Evolutionary conservation across 2,113 vertebrate genomes (phyloP).

Genomic region (Nothoprocta pentlandii): DNA sequence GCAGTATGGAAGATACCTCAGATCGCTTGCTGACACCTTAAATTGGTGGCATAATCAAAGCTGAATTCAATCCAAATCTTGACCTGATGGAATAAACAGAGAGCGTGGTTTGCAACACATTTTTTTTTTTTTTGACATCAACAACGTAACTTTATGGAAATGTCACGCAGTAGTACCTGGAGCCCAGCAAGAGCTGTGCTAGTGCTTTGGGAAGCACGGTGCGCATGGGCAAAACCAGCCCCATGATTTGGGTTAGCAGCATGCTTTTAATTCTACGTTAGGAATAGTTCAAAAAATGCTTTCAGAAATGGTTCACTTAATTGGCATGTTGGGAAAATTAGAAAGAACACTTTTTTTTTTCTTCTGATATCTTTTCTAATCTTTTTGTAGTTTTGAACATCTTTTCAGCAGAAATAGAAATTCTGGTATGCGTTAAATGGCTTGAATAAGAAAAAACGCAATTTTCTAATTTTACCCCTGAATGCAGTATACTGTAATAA

Average conservation of each 20-base stretch:
- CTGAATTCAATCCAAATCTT: not conserved
- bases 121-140: not conserved
- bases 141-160: not conserved
- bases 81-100: not conserved
- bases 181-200: accelerated
- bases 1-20: not conserved
- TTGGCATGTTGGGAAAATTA: not conserved
- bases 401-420: not conserved
- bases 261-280: accelerated
- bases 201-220: not conserved
- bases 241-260: accelerated
- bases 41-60: slow-evolving; percentile 18
- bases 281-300: not conserved
- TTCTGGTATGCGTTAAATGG: not conserved
- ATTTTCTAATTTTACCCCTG: not conserved
- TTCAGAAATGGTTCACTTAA: not conserved
- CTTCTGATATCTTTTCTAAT: not conserved
- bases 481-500: not conserved
- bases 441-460: not conserved
- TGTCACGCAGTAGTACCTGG: not conserved
- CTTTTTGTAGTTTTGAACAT: not conserved
- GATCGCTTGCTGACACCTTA: not conserved
- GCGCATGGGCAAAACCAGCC: not conserved
- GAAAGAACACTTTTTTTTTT: not conserved
- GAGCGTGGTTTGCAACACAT: not conserved